A percentile compares a stretch with the other conserved stretches of the same genome.
phyloP scores from a whole-genome alignment of 2,113 vertebrate species.

The Melozone crissalis region DNA sequence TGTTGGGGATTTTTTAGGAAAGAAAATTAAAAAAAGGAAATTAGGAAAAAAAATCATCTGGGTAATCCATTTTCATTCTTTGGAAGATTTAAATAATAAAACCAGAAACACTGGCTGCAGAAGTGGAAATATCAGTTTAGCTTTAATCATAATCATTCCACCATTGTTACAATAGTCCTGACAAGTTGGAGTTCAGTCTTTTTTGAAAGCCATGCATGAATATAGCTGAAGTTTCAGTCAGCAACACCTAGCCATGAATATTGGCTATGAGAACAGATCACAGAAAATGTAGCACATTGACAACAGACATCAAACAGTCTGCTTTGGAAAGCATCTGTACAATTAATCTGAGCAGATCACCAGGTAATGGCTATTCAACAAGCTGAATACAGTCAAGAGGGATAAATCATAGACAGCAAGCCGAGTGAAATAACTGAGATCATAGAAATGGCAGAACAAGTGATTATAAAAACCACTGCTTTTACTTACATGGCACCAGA shows the following conservation, averaged over 20 bases:
- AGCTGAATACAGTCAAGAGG: neutral
- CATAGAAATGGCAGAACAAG: neutral
- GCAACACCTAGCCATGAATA: neutral
- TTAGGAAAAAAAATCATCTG: neutral
- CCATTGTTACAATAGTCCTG: neutral
- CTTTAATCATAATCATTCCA: conserved; percentile 12
- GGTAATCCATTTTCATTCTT: conserved; percentile 42
- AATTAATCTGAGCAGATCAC: neutral
- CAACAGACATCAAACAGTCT: neutral
- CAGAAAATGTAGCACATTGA: neutral
- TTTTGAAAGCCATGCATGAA: neutral
- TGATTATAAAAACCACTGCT: neutral
- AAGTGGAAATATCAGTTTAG: conserved; percentile 20
- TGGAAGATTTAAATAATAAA: conserved; percentile 22
- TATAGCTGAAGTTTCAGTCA: neutral
- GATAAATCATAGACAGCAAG: neutral
- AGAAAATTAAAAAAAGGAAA: neutral
- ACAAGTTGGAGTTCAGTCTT: neutral
- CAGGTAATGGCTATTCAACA: neutral
- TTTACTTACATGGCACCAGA: neutral
- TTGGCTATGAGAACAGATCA: neutral
- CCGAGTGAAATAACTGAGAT: neutral
- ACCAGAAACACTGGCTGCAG: neutral
- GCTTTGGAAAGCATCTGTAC: neutral
- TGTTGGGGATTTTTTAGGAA: neutral